A percentile compares a stretch with the other conserved stretches of the same genome.
Conservation (phyloP, 1,140 invertebrate species). For the Zaprionus capensis region DNA sequence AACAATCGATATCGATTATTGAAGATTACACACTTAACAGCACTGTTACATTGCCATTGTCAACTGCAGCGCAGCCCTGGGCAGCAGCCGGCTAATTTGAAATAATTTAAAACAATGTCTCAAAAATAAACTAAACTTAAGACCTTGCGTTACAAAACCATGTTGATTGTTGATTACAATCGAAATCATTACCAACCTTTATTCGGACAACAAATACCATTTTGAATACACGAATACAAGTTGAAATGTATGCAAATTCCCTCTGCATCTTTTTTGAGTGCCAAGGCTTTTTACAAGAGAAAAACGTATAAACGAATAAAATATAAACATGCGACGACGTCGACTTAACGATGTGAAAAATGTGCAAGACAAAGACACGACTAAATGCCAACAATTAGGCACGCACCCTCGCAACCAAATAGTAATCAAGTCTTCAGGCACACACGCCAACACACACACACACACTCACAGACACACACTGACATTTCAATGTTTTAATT, state of each 20-base stretch:
- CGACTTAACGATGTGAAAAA: conserved; percentile 76
- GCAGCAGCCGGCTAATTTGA: conserved; percentile 1
- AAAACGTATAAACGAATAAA: conserved; percentile 24
- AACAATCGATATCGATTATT: conserved; percentile 3
- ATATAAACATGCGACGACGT: conserved; percentile 56
- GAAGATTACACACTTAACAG: conserved; percentile 5
- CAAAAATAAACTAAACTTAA: conserved; percentile 16
- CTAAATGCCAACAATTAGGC: conserved; percentile 69
- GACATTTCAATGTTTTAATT: conserved; percentile 77
- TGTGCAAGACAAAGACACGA: conserved; percentile 63
- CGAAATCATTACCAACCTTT: conserved; percentile 66
- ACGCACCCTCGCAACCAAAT: conserved; percentile 65
- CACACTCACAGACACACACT: conserved; percentile 35
- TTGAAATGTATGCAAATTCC: conserved; percentile 72
- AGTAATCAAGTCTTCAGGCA: conserved; percentile 21
- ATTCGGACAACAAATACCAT: conserved; percentile 41
- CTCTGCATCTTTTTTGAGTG: conserved; percentile 62
- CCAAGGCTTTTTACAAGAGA: conserved; percentile 76
- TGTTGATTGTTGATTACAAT: conserved; percentile 61
- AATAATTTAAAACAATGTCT: conserved; percentile 55
- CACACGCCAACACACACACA: conserved; percentile 18
- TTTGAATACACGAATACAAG: conserved; percentile 27
- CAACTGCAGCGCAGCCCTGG: neutral
- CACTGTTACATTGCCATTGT: neutral
- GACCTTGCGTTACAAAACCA: conserved; percentile 60